These are phyloP conservation scores for Xenopus tropicalis DNA, from an alignment of 2,113 vertebrate species.

Conservation along the genomic window UCB_Xtro_10.0 CM004444.2:111082501-111083000, in stretches of 20 bases:
- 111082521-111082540: no score
- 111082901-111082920: conserved; percentile 49
- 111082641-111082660: conserved; percentile 22
- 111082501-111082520: no score
- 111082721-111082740: conserved; percentile 6
- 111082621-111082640: conserved; percentile 14
- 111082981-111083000: conserved; percentile 64
- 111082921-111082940: conserved; percentile 59
- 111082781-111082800: conserved; percentile 54
- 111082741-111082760: conserved; percentile 38
- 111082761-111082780: conserved; percentile 39
- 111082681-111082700: conserved; percentile 20
- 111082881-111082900: conserved; percentile 52
- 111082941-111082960: conserved; percentile 50
- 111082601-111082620: no score
- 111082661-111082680: conserved; percentile 32
- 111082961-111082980: conserved; percentile 53
- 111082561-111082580: no score
- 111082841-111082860: conserved; percentile 46
- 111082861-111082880: conserved; percentile 59
- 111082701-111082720: conserved; percentile 23
- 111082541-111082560: no score
- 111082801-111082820: conserved; percentile 56
- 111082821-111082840: conserved; percentile 57
- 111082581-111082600: no score